Evolutionary conservation across 2,113 vertebrate genomes (phyloP).

Genomic region (Ceyx melanurus): DNA sequence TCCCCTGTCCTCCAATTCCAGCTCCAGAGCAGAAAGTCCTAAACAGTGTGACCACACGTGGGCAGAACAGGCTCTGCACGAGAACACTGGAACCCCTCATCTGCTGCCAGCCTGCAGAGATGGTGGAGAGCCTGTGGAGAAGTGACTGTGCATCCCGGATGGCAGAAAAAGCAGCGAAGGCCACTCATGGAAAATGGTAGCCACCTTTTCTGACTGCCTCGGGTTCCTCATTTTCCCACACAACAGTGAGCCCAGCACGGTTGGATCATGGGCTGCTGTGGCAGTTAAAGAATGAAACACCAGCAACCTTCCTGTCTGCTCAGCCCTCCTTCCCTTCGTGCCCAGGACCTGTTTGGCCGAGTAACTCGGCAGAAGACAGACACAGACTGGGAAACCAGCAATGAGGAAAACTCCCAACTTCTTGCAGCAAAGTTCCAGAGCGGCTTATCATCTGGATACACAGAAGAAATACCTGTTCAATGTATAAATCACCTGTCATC

Average conservation of each 20-base stretch:
- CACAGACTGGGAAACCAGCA: not conserved
- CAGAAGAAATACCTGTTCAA: not conserved
- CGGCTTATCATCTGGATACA: not conserved
- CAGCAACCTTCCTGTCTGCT: not conserved
- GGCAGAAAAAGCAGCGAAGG: not conserved
- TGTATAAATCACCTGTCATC: conserved; percentile 20
- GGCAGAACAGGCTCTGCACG: not conserved
- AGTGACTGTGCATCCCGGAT: not conserved
- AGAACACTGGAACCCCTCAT: not conserved
- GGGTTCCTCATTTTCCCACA: not conserved
- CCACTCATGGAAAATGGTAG: not conserved
- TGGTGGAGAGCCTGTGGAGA: not conserved
- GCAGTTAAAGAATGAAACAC: not conserved
- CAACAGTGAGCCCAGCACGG: not conserved
- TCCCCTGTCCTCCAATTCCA: not conserved
- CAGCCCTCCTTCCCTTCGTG: not conserved
- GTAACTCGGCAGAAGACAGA: not conserved
- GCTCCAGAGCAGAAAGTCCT: not conserved
- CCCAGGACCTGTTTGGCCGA: not conserved
- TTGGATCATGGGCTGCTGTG: not conserved
- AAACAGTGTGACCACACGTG: not conserved
- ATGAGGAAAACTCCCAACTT: not conserved
- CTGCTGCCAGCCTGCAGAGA: not conserved
- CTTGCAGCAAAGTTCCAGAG: not conserved
- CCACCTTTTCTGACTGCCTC: not conserved